Base-by-base conservation (phyloP, 2,113 vertebrate genomes). In the Corythaeola cristata region DNA sequence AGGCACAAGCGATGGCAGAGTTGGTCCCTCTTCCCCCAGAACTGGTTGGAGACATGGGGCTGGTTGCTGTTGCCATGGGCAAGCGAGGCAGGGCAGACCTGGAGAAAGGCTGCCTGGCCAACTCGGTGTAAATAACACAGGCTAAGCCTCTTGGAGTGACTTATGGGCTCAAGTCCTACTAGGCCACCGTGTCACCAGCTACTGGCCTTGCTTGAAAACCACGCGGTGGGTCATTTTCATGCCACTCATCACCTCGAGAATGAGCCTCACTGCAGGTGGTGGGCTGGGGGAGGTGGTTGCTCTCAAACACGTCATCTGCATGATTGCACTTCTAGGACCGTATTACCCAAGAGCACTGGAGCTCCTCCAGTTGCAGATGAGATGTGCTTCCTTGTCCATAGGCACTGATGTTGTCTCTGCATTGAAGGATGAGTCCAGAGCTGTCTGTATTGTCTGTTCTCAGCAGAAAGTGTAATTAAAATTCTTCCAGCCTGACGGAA, bases 141-240 rank as follows among this genome's bases (percentile, higher is more conserved):
- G 50, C 56, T 94, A 72, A 97, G 73, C 92, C 69, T 96, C 76
- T 93, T 33, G 76, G 68, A 84, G 73, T 58, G 73, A 56, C 5
- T 12, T 35, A 13, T 50, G 92, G 90, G 96, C 93, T 77, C 12
- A 6, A 16, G 62, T 89, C 94, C 95, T 92, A 37, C 89, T 89
- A 62, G 95, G 95, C 88, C 76, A 90, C 76, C 19, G 2, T 95
- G 92, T 92, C 79, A 52, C 52, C 74, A 59, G 41, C 63, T 45
- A 52, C 76, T 93, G 68, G 16, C 73, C 73, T 68, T 58, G 60
- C 80, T 37, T 28, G 83, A 17, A 11, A 8, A 17, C 0, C 3
- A 16, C 24, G 33, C 68, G 35, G 59, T 18, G 45, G 75, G 80
- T 78, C 69, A 56, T 27, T 3, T 16, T 50, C 8, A 2, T 62